phyloP scores from a whole-genome alignment of 2,888 invertebrate species.

The Colostygia pectinataria region DNA sequence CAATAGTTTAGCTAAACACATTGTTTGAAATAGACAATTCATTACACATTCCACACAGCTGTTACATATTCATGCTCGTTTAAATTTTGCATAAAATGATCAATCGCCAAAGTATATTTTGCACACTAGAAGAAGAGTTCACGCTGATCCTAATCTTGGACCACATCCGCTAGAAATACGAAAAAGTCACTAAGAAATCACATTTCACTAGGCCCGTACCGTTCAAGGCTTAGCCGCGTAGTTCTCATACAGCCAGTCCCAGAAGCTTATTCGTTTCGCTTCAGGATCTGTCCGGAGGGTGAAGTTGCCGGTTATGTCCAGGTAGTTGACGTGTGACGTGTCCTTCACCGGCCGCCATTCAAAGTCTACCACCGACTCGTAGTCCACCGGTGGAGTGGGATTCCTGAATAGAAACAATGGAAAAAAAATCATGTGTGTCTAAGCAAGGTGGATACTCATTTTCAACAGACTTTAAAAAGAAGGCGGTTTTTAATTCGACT shows the following conservation, averaged over 20 bases:
- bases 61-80: no score
- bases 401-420: no score
- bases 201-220: conserved; percentile 10
- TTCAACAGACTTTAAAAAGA: no score
- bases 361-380: conserved; percentile 74
- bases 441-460: no score
- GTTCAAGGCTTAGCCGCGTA: conserved; percentile 46
- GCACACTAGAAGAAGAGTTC: conserved; percentile 6
- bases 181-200: conserved; percentile 14
- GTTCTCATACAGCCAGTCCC: conserved; percentile 79
- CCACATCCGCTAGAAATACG: conserved; percentile 7
- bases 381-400: conserved; percentile 80
- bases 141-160: conserved; percentile 9
- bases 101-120: neutral
- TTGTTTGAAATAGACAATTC: no score
- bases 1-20: neutral
- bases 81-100: neutral
- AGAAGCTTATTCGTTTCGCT: conserved; percentile 77
- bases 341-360: conserved; percentile 79
- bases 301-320: conserved; percentile 81
- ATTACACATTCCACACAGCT: no score
- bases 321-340: conserved; percentile 63
- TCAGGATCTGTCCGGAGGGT: conserved; percentile 79
- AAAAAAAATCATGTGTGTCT: no score
- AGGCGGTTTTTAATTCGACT: no score